Evolutionary conservation across 2,113 vertebrate species (phyloP).

Genomic region (Plotosus lineatus): DNA sequence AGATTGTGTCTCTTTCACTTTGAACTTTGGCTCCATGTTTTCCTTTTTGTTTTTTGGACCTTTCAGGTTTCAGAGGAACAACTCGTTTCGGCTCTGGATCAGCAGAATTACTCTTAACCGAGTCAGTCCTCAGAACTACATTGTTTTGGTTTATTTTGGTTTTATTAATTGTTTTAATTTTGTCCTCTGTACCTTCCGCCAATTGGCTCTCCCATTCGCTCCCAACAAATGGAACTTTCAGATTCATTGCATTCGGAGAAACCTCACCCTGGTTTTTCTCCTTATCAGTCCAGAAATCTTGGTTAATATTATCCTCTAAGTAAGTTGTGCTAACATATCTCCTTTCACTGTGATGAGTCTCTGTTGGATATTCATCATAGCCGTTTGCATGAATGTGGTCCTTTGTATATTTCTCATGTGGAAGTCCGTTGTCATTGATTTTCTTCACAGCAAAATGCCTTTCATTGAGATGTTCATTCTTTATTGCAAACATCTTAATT

Average conservation of each 20-base stretch:
- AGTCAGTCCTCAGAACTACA: slow-evolving; percentile 51
- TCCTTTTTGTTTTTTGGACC: slow-evolving; percentile 75
- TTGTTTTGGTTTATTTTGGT: slow-evolving; percentile 30
- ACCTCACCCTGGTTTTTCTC: slow-evolving; percentile 37
- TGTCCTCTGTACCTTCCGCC: slow-evolving; percentile 16
- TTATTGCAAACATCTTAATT: slow-evolving; percentile 43
- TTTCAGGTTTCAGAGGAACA: slow-evolving; percentile 75
- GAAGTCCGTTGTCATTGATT: slow-evolving; percentile 44
- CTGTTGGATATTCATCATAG: slow-evolving; percentile 54
- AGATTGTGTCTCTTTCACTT: slow-evolving; percentile 42
- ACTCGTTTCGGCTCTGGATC: slow-evolving; percentile 66
- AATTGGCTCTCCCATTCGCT: slow-evolving; percentile 33
- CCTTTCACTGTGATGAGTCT: slow-evolving; percentile 20
- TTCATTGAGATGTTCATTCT: slow-evolving; percentile 31
- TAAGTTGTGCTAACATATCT: slow-evolving; percentile 34
- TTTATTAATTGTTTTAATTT: slow-evolving; percentile 16
- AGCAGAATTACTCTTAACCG: slow-evolving; percentile 51
- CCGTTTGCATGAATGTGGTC: slow-evolving; percentile 67
- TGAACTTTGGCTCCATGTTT: slow-evolving; percentile 58
- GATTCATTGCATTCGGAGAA: slow-evolving; percentile 42
- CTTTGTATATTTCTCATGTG: slow-evolving; percentile 40
- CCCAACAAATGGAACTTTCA: slow-evolving; percentile 41
- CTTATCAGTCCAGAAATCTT: slow-evolving; percentile 28
- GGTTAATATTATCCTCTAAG: slow-evolving; percentile 41
- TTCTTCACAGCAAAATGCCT: slow-evolving; percentile 15